Base-by-base conservation (phyloP, 2,888 invertebrate genomes). In the Chydorus sphaericus region DNA sequence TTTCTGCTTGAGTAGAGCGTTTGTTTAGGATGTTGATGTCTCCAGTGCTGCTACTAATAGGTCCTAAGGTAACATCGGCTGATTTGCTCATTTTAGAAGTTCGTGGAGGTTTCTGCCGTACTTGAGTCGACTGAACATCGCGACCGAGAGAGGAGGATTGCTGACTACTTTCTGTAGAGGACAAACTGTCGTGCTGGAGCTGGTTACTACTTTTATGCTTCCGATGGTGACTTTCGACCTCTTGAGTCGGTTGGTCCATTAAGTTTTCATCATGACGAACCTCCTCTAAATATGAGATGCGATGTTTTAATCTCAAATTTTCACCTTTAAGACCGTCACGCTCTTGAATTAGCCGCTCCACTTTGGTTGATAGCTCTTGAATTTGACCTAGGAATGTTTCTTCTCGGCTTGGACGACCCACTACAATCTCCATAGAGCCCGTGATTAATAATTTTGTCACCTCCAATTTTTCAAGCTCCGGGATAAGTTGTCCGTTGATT, bases 221-320 rank as follows among this genome's bases (percentile, higher is more conserved):
- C 38, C 26, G 20, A 23, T 36, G 14, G n/a, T 14, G 38, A 8
- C 23, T 3, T 38, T 20, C 11, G 18, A n/a, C 11, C 29, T 50
- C 4, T 28, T 10, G 23, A 3, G 26, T 18, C 28, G 36, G 29
- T 23, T 36, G 37, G 28, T 37, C 31, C 5, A 37, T 33, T 20
- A 52, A 20, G 14, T 52, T 37, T 16, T 52, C 52, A 36, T 61
- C 60, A 11, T 57, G 52, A 16, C 61, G 60, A 71, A 89, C 89
- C 66, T 90, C 89, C 69, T 91, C 90, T 57, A 91, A 76, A 69
- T 90, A 90, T 2, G 87, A 85, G 65, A 90, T 90, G 62, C 90
- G 77, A 69, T 90, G 90, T 14, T 87, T 87, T 58, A 90, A 75
- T 53, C 89, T 75, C 59, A 87, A 80, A 71, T 88, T 89, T 70